These are phyloP conservation scores for Amphiprion percula DNA, from an alignment of 2,113 vertebrate species.

Conservation along the genomic window DNA sequence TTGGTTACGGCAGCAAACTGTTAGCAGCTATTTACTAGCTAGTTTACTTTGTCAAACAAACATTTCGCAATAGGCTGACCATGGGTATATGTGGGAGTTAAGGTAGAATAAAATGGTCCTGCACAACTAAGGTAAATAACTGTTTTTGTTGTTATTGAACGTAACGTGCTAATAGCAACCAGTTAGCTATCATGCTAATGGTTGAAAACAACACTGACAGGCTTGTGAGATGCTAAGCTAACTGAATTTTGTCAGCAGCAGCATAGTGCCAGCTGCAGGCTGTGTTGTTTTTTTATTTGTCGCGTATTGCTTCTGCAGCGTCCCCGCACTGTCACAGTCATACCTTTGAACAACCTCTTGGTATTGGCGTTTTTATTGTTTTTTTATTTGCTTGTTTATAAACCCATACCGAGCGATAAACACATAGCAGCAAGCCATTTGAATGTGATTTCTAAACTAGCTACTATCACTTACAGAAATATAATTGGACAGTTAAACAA, in stretches of 20 bases:
- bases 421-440: too few species aligned
- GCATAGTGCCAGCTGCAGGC: too few species aligned
- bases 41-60: neutral
- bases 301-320: neutral
- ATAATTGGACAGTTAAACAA: too few species aligned
- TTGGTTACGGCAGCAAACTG: constrained; percentile 42
- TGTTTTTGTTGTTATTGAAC: neutral
- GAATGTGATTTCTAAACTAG: too few species aligned
- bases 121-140: constrained; percentile 34
- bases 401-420: too few species aligned
- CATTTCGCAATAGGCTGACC: rapidly evolving
- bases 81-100: too few species aligned
- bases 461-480: too few species aligned
- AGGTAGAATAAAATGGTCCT: neutral
- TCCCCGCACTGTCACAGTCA: too few species aligned
- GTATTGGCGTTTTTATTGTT: too few species aligned
- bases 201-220: neutral
- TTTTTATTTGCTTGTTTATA: too few species aligned
- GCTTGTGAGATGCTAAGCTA: neutral
- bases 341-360: too few species aligned
- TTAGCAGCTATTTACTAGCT: neutral
- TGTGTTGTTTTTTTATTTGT: too few species aligned
- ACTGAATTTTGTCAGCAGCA: neutral
- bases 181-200: constrained; percentile 42
- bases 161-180: neutral